A percentile compares a stretch with the other conserved stretches of the same genome.
Evolutionary conservation across 64 coral and sea anemone genomes (phyloP).

Genomic region (Montipora efflorescens): DNA sequence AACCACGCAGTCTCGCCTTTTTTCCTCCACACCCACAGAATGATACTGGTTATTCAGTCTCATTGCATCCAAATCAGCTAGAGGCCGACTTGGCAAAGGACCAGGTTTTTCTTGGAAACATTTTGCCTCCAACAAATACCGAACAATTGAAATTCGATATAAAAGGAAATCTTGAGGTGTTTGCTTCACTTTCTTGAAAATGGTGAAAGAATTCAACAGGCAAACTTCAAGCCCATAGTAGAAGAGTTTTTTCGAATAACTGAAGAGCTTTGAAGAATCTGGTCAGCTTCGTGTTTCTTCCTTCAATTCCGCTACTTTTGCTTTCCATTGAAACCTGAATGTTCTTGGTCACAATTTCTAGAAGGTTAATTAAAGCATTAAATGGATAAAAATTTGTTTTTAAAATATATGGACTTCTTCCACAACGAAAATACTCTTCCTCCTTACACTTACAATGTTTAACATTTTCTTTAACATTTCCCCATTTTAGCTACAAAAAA

Average conservation of each 20-base stretch:
- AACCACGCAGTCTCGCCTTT: constrained; percentile 67
- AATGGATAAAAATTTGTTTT: too few species aligned
- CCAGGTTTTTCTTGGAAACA: constrained; percentile 34
- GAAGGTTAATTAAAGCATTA: too few species aligned
- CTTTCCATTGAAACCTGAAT: too few species aligned
- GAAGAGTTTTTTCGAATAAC: constrained; percentile 1
- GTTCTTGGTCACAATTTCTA: too few species aligned
- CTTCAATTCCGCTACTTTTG: too few species aligned
- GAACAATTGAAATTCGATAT: constrained; percentile 24
- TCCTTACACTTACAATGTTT: too few species aligned
- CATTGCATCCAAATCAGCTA: constrained; percentile 30
- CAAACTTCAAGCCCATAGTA: constrained; percentile 66
- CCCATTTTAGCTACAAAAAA: too few species aligned
- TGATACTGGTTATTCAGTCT: constrained; percentile 43
- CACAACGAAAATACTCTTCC: too few species aligned
- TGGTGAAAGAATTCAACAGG: constrained; percentile 43
- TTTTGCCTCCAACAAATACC: neutral
- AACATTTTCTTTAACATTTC: too few species aligned
- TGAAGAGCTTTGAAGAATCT: constrained; percentile 27
- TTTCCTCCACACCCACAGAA: constrained; percentile 13
- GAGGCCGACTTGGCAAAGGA: constrained; percentile 18
- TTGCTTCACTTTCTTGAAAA: constrained; percentile 53
- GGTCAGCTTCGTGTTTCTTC: neutral
- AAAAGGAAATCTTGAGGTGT: constrained; percentile 20
- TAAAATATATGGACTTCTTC: too few species aligned